phyloP scores from a whole-genome alignment of 2,797 vertebrate species.

The Loriculus beryllinus region DNA sequence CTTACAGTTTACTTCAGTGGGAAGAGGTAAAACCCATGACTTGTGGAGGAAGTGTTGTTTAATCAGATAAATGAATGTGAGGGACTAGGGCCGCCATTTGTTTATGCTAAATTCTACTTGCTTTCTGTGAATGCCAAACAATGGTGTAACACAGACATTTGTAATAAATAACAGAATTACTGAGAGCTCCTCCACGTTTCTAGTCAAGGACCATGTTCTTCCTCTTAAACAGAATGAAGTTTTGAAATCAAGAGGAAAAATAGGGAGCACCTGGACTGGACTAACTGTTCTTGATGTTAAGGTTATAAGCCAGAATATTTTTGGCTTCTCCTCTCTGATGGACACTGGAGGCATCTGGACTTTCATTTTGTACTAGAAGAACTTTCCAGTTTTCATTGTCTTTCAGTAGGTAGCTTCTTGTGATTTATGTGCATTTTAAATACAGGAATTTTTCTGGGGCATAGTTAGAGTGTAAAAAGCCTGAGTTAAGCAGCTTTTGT shows the following conservation, averaged over 20 bases:
- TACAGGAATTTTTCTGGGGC: not conserved
- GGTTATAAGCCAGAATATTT: not conserved
- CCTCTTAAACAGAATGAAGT: not conserved
- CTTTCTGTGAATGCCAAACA: slow-evolving; percentile 12
- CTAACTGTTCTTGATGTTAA: not conserved
- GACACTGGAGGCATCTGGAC: not conserved
- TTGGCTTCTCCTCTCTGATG: not conserved
- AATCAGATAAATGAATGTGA: slow-evolving; percentile 50
- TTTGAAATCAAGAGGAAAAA: not conserved
- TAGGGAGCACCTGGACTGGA: not conserved
- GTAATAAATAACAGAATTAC: not conserved
- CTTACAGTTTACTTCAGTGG: slow-evolving; percentile 20
- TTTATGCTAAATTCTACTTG: slow-evolving; percentile 29
- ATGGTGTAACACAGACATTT: not conserved
- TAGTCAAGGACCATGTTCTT: not conserved
- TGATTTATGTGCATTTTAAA: not conserved
- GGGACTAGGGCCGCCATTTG: not conserved
- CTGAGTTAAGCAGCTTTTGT: not conserved
- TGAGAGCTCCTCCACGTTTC: not conserved
- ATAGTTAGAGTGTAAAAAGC: not conserved
- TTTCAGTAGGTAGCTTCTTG: not conserved
- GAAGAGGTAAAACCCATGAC: not conserved
- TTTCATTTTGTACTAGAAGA: not conserved
- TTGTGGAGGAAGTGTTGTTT: slow-evolving; percentile 48
- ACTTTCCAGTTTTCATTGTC: not conserved